These are phyloP conservation scores for Clupea harengus DNA, from an alignment of 2,113 vertebrate genomes.

Conservation along the genomic window DNA sequence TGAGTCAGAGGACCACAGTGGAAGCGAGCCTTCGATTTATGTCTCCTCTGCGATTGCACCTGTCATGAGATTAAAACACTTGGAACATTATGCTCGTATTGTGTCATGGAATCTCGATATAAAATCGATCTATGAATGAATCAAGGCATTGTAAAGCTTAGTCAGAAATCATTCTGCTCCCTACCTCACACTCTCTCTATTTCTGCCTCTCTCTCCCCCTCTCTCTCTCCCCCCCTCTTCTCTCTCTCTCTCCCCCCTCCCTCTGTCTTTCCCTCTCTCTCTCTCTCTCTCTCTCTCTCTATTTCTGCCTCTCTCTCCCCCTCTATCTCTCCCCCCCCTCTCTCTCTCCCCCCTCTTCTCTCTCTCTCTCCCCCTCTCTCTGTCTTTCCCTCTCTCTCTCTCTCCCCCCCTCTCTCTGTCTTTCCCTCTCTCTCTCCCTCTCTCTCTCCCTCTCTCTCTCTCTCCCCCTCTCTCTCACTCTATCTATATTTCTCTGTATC, in stretches of 20 bases:
- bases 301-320: not conserved
- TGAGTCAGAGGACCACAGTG: not conserved
- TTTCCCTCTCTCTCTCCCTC: too few relatives aligned
- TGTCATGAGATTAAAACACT: not conserved
- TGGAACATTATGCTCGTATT: not conserved
- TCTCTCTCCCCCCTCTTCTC: not conserved
- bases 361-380: not conserved
- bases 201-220: not conserved
- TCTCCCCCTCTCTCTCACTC: not conserved
- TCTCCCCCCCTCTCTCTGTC: too few relatives aligned
- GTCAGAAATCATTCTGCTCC: not conserved
- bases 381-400: too few relatives aligned
- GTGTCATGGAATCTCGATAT: not conserved
- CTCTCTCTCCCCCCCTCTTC: not conserved
- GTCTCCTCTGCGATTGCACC: not conserved
- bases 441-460: not conserved
- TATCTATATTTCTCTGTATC: not conserved
- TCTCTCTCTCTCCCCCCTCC: too few relatives aligned
- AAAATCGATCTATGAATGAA: slow-evolving; percentile 10
- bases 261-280: not conserved
- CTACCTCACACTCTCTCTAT: not conserved
- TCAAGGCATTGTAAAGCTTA: slow-evolving; percentile 14
- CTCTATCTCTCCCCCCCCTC: slow-evolving; percentile 12
- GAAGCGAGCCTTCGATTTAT: not conserved
- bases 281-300: too few relatives aligned